phyloP scores from a whole-genome alignment of 2,888 invertebrate species.

The Agrochola circellaris region DNA sequence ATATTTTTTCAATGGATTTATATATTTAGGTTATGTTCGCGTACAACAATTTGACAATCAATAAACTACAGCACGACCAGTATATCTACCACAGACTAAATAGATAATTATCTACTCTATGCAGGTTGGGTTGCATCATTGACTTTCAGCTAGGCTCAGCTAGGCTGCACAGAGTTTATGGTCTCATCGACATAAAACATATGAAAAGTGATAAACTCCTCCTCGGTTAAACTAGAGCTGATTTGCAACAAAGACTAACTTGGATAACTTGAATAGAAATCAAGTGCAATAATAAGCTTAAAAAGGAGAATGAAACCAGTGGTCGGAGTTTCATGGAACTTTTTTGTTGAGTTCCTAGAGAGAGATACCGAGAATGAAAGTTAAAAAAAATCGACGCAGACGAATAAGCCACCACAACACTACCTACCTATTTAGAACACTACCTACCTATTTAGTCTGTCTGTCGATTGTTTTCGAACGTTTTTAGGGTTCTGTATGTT shows the following conservation, averaged over 20 bases:
- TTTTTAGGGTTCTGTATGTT: too few species aligned
- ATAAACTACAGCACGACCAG: constrained; percentile 27
- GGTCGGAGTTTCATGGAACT: background rate
- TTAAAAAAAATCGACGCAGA: too few species aligned
- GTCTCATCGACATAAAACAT: background rate
- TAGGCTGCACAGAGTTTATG: background rate
- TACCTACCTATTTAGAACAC: too few species aligned
- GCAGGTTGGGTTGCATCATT: background rate
- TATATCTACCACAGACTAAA: background rate
- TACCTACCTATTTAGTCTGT: too few species aligned
- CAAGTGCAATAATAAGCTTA: background rate
- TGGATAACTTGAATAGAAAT: background rate
- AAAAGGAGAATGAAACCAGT: background rate
- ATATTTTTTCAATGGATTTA: background rate
- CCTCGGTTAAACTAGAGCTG: background rate
- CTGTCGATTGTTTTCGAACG: too few species aligned
- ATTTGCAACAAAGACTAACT: background rate
- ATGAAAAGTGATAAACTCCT: background rate
- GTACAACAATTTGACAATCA: constrained; percentile 45
- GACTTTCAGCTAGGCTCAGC: too few species aligned
- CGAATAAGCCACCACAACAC: too few species aligned
- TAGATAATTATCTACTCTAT: background rate
- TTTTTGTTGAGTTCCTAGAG: too few species aligned
- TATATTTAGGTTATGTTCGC: constrained; percentile 36
- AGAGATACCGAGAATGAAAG: too few species aligned